Base-by-base conservation (phyloP, 1,140 invertebrate species). In the Ceratina australensis region DNA sequence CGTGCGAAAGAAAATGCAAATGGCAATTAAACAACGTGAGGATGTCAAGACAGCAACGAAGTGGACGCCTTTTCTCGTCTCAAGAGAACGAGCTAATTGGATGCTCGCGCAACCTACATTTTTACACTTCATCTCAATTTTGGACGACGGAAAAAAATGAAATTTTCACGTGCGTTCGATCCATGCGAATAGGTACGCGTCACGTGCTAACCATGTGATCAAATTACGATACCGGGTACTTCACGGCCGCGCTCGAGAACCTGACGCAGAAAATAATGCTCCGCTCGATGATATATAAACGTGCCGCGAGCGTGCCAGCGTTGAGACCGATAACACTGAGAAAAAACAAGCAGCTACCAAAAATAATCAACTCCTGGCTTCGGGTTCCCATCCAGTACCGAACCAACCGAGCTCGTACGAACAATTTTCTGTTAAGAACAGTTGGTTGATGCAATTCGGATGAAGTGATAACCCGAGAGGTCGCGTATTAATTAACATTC, bases 181-280 rank as follows among this genome's bases (percentile, higher is more conserved):
- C 15, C 24, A 33, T 42, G 28, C 18, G 33, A 13, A 24, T 28
- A 24, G 0, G 7, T 0, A 42, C 0, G 59, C 0, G 26, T 59
- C 69, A 78, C 52, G 52, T 78, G 52, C 8, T n/a, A 20, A 0
- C 52, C 69, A 54, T 60, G 52, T 78, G 76, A 4, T 16, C 16
- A 33, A n/a, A 24, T 16, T 59, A 20, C 22, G 57, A 65, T n/a
- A 72, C 28, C 24, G n/a, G n/a, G 33, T 63, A 18, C 24, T 73
- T 78, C 76, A 65, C 61, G 69, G 69, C 22, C 69, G 18, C 16
- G 22, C 33, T 57, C 59, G 33, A 63, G 49, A 78, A 64, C 67
- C 47, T 64, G 76, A 78, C 52, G 76, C 69, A 50, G 69, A 78
- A 73, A 65, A 73, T 78, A 78, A 78, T 59, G n/a, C 33, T 42